Evolutionary conservation across 2,797 vertebrate species (phyloP).

Genomic region (Mormyrus hasselquistii): DNA sequence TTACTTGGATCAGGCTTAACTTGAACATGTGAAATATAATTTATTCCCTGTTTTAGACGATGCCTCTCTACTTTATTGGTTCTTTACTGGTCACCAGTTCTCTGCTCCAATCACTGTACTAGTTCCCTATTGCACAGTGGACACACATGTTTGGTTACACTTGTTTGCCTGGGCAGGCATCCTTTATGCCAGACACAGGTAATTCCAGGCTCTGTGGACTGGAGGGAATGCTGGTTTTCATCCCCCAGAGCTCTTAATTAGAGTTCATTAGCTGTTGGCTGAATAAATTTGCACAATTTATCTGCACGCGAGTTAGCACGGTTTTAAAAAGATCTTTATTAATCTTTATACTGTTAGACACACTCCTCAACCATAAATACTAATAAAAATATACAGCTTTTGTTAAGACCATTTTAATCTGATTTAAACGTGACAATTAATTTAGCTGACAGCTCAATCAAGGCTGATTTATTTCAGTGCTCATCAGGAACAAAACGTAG

Average conservation of each 20-base stretch:
- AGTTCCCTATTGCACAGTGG: neutral
- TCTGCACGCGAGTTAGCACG: neutral
- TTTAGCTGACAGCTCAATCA: constrained; percentile 8
- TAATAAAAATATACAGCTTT: constrained; percentile 3
- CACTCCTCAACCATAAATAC: neutral
- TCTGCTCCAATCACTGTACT: neutral
- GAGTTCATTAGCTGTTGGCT: constrained; percentile 1
- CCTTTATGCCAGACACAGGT: neutral
- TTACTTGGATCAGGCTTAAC: neutral
- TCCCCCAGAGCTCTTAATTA: constrained; percentile 1
- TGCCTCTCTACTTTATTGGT: neutral
- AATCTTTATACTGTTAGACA: neutral
- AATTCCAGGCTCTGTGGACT: neutral
- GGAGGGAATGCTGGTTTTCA: neutral
- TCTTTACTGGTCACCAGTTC: neutral
- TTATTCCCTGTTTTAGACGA: neutral
- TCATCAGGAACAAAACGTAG: neutral
- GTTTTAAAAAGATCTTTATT: constrained; percentile 2
- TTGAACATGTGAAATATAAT: neutral
- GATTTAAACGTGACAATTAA: neutral
- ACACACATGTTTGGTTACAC: neutral
- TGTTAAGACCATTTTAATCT: constrained; percentile 1
- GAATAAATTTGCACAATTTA: constrained; percentile 5
- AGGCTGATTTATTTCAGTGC: neutral
- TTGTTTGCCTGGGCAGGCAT: neutral